These are phyloP conservation scores for Gandaritis pyraliata DNA, from an alignment of 2,888 invertebrate species.

Conservation along the genomic window DNA sequence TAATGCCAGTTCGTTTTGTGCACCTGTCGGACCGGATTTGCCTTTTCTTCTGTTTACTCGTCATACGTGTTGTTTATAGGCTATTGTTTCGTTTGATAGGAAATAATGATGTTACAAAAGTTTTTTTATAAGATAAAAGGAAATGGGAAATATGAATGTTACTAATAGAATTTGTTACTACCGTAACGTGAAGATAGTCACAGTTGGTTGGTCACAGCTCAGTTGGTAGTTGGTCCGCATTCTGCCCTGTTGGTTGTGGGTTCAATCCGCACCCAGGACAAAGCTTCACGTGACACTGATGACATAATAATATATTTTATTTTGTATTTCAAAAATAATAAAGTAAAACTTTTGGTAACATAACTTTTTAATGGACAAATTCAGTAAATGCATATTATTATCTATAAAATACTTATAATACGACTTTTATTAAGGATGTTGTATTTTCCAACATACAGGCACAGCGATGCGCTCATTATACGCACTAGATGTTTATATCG, in stretches of 20 bases:
- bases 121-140: slow-evolving; percentile 9
- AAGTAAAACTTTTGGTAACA: too few relatives aligned
- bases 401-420: too few relatives aligned
- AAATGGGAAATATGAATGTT: background rate
- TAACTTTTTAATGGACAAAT: too few relatives aligned
- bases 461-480: slow-evolving; percentile 35
- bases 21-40: slow-evolving; percentile 51
- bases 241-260: too few relatives aligned
- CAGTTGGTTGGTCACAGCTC: too few relatives aligned
- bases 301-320: too few relatives aligned
- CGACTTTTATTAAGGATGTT: slow-evolving; percentile 66
- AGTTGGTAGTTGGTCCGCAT: too few relatives aligned
- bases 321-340: too few relatives aligned
- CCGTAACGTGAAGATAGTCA: too few relatives aligned
- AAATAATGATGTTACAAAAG: slow-evolving; percentile 42
- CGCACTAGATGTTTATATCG: slow-evolving; percentile 44
- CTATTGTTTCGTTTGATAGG: slow-evolving; percentile 60
- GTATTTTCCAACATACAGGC: slow-evolving; percentile 59
- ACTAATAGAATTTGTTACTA: background rate
- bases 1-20: slow-evolving; percentile 22
- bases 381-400: too few relatives aligned
- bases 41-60: slow-evolving; percentile 60
- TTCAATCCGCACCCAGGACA: too few relatives aligned
- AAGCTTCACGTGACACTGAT: too few relatives aligned
- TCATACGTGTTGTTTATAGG: slow-evolving; percentile 68